phyloP scores from a whole-genome alignment of 2,113 vertebrate species.

The Bothrops jararaca region DNA sequence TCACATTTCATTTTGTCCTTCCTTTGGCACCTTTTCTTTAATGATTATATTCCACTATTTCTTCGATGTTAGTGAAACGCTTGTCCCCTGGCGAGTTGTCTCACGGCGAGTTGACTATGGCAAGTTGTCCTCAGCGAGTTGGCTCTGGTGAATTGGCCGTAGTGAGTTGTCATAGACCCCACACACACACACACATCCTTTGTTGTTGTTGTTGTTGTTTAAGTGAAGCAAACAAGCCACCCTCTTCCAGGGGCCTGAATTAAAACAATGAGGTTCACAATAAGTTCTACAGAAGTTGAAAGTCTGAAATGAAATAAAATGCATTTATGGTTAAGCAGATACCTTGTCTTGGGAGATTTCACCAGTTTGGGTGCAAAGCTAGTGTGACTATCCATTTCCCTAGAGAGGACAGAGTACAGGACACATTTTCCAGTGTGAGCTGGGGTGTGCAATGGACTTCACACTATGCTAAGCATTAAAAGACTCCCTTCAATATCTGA shows the following conservation, averaged over 20 bases:
- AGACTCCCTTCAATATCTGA: neutral
- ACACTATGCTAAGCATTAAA: neutral
- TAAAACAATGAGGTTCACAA: neutral
- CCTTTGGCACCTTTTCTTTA: no score
- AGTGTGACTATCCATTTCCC: conserved; percentile 2
- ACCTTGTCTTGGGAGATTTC: neutral
- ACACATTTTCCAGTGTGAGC: neutral
- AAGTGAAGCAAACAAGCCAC: neutral
- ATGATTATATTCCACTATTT: no score
- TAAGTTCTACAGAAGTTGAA: neutral
- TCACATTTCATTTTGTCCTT: no score
- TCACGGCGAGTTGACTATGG: no score
- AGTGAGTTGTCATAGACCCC: no score
- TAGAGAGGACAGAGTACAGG: neutral
- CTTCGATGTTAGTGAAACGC: no score
- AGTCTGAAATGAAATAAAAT: neutral
- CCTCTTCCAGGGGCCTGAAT: neutral
- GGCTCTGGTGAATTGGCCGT: no score
- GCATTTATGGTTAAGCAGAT: neutral
- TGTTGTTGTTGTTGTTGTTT: neutral
- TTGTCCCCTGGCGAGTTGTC: no score
- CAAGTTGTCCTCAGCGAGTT: no score
- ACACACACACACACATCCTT: neutral
- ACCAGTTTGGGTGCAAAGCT: conserved; percentile 16
- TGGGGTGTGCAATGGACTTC: neutral